Evolutionary conservation across 2,797 vertebrate genomes (phyloP).

Genomic region (Arnoldichthys spilopterus): DNA sequence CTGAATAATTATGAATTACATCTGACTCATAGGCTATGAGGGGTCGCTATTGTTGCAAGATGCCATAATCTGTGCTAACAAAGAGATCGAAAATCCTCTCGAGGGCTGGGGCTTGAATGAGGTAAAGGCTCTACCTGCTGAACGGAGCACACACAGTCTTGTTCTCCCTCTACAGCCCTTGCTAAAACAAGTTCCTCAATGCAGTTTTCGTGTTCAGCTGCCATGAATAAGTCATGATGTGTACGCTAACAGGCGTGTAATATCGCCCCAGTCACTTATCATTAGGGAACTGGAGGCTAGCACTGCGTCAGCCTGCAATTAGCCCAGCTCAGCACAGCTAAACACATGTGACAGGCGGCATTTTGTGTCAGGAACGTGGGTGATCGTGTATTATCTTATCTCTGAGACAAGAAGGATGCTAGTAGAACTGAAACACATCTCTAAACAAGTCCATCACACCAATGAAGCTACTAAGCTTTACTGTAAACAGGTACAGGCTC

Average conservation of each 20-base stretch:
- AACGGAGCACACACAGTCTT: not conserved
- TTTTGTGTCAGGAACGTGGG: conserved; percentile 6
- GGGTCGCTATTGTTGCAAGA: conserved; percentile 28
- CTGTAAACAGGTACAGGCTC: conserved; percentile 15
- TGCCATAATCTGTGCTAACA: conserved; percentile 18
- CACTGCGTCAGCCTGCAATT: conserved; percentile 71
- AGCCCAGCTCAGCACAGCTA: conserved; percentile 62
- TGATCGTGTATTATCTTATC: conserved; percentile 39
- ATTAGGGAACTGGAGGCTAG: conserved; percentile 67
- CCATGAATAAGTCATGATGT: conserved; percentile 72
- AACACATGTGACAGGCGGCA: conserved; percentile 62
- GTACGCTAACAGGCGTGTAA: conserved; percentile 64
- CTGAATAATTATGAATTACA: conserved; percentile 46
- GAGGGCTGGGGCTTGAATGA: not conserved
- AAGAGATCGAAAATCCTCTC: conserved; percentile 12
- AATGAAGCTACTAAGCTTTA: conserved; percentile 3
- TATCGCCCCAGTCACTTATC: conserved; percentile 73
- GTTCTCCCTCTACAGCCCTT: not conserved
- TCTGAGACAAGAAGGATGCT: conserved; percentile 16
- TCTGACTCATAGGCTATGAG: conserved; percentile 37
- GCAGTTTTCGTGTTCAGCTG: conserved; percentile 68
- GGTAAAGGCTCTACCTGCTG: not conserved
- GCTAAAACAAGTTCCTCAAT: conserved; percentile 50
- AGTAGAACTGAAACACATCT: conserved; percentile 24
- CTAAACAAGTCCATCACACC: conserved; percentile 36